These are phyloP conservation scores for Petrocephalus schoutedeni DNA, from an alignment of 2,797 vertebrate genomes.

Conservation along the genomic window DNA sequence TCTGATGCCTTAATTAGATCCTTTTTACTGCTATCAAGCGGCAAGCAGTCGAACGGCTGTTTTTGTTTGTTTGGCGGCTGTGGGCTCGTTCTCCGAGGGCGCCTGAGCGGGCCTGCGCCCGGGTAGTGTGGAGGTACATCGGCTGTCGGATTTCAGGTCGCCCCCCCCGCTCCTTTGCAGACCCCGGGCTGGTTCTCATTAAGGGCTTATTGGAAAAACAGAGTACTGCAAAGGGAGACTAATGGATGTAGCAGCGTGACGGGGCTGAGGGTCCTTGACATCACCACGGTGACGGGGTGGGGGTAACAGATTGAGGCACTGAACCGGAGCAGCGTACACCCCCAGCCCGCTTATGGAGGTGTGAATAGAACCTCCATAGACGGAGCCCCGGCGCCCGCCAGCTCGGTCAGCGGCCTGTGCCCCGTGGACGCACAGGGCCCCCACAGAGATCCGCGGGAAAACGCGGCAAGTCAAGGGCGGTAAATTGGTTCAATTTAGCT, in stretches of 20 bases:
- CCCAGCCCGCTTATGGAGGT: neutral
- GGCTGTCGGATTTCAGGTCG: neutral
- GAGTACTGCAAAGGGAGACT: neutral
- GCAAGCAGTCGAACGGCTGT: neutral
- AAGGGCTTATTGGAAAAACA: neutral
- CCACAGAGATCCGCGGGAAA: neutral
- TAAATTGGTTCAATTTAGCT: conserved; percentile 57
- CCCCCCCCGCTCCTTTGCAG: neutral
- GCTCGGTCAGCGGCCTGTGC: neutral
- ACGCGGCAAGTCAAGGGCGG: conserved; percentile 28
- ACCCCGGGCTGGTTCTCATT: neutral
- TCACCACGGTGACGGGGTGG: neutral
- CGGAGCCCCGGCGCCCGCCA: neutral
- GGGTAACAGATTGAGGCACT: neutral
- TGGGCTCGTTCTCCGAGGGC: neutral
- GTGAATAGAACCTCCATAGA: neutral
- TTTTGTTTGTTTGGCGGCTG: neutral
- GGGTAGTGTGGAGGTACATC: neutral
- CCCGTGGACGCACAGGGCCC: neutral
- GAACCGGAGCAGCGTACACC: neutral
- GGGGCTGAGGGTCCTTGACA: neutral
- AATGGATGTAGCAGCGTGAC: neutral
- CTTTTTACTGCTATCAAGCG: neutral
- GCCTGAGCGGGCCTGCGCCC: neutral
- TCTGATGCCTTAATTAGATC: conserved; percentile 9